These are phyloP conservation scores for Sanderia malayensis DNA, from an alignment of 30 jellyfish, hydroid and myxozoan species.

Conservation along the genomic window DNA sequence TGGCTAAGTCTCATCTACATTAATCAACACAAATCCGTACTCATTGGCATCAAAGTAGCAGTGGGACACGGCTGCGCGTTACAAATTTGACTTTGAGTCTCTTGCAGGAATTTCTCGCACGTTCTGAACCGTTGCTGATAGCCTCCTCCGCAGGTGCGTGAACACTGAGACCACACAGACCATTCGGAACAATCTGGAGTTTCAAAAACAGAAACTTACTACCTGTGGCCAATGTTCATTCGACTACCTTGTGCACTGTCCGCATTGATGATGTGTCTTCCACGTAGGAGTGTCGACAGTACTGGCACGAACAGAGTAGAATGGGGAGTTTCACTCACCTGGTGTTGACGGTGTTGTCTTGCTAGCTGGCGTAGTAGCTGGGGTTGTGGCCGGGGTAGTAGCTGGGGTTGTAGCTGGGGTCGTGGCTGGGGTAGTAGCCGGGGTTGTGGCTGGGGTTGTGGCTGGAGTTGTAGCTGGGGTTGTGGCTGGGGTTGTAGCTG, in stretches of 20 bases:
- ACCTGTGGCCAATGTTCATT: neutral
- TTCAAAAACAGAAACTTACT: neutral
- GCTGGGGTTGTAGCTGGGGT: conserved; percentile 34
- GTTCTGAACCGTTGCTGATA: conserved; percentile 75
- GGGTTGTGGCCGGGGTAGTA: conserved; percentile 20
- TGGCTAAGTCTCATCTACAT: too few relatives aligned
- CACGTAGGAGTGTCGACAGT: too few relatives aligned
- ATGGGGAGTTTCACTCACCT: too few relatives aligned
- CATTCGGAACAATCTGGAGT: conserved; percentile 86
- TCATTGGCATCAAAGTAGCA: conserved; percentile 43
- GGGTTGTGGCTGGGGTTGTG: conserved; percentile 27
- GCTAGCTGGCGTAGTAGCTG: conserved; percentile 22
- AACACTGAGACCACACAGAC: conserved; percentile 91
- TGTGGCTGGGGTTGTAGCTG: conserved; percentile 24
- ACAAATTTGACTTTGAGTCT: conserved; percentile 71
- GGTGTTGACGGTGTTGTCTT: conserved; percentile 22
- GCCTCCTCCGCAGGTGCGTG: conserved; percentile 97
- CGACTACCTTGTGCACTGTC: too few relatives aligned
- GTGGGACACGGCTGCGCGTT: conserved; percentile 79
- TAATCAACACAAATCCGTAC: conserved; percentile 35
- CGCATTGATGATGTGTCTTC: too few relatives aligned
- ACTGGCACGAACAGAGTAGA: too few relatives aligned
- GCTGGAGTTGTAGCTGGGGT: conserved; percentile 37
- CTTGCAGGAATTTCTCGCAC: conserved; percentile 62
- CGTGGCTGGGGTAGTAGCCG: conserved; percentile 42